Percentiles rank a stretch among this genome's conserved stretches.
Evolutionary conservation across 1,140 invertebrate species (phyloP).

Genomic region (Andricus grossulariae): DNA sequence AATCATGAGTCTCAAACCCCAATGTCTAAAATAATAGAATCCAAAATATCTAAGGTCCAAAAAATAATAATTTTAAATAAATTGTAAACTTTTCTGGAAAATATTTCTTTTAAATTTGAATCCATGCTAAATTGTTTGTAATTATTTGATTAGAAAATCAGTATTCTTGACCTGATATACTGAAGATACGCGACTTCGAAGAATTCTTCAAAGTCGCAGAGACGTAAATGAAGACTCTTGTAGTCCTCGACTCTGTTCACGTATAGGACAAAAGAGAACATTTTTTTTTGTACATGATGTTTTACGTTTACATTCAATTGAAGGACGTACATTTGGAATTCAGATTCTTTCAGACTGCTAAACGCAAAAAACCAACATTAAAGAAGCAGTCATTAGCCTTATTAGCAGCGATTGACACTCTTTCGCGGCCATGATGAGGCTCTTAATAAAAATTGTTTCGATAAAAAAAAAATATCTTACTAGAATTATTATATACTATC

Average conservation of each 20-base stretch:
- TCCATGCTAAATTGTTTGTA: too few relatives aligned
- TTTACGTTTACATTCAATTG: background rate
- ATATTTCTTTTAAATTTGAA: too few relatives aligned
- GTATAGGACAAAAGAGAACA: constrained; percentile 27
- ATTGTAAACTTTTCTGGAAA: too few relatives aligned
- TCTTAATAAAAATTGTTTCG: background rate
- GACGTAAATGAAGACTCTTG: constrained; percentile 26
- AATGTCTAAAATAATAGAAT: too few relatives aligned
- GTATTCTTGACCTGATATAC: constrained; percentile 18
- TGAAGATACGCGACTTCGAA: constrained; percentile 19
- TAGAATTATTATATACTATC: too few relatives aligned
- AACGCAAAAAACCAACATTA: background rate
- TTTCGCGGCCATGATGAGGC: constrained; percentile 40
- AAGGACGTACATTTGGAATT: constrained; percentile 11
- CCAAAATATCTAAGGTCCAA: too few relatives aligned
- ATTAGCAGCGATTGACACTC: constrained; percentile 43
- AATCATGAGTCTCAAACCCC: too few relatives aligned
- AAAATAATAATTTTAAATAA: too few relatives aligned
- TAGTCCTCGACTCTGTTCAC: constrained; percentile 29
- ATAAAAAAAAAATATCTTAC: too few relatives aligned
- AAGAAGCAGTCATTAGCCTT: background rate
- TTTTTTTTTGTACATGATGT: constrained; percentile 2
- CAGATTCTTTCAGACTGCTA: background rate
- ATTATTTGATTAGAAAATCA: background rate
- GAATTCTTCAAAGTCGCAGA: constrained; percentile 6